phyloP scores from a whole-genome alignment of 2,113 vertebrate genomes.

The Alethe diademata region DNA sequence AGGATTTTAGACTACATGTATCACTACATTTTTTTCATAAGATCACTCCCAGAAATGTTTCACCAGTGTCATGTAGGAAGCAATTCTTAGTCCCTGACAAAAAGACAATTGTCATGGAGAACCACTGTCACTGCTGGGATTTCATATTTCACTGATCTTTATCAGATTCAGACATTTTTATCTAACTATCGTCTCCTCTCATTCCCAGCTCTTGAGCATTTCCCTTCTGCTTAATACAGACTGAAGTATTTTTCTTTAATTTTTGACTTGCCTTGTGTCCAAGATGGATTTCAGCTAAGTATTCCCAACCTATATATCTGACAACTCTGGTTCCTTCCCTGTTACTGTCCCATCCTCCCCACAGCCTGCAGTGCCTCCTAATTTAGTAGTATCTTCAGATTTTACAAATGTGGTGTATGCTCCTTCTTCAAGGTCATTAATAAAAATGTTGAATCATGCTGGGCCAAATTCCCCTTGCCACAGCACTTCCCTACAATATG shows the following conservation, averaged over 20 bases:
- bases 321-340: neutral
- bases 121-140: neutral
- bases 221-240: neutral
- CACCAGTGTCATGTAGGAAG: neutral
- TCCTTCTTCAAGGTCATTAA: neutral
- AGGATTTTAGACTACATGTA: neutral
- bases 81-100: neutral
- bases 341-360: neutral
- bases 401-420: neutral
- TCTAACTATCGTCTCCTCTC: neutral
- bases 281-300: neutral
- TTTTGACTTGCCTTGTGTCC: neutral
- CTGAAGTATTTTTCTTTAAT: neutral
- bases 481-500: neutral
- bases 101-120: neutral
- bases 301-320: neutral
- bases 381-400: constrained; percentile 1
- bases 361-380: neutral
- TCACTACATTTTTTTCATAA: neutral
- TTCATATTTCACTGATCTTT: neutral
- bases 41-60: neutral
- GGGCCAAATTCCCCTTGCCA: neutral
- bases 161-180: neutral
- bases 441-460: neutral
- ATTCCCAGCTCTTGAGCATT: neutral